phyloP scores from a whole-genome alignment of 1,140 invertebrate genomes.

The Sycobia sp. region DNA sequence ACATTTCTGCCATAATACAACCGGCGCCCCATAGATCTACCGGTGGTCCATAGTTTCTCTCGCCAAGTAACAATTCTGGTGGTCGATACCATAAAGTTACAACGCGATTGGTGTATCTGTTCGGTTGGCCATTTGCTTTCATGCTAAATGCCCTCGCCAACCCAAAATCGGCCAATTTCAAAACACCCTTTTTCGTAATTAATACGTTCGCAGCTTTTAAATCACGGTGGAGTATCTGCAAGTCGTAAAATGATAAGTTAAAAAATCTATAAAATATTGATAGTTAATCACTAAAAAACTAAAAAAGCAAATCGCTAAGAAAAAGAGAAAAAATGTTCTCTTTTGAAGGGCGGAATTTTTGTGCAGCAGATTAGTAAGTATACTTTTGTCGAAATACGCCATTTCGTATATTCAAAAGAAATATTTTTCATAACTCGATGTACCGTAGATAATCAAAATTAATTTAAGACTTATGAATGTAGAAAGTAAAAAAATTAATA shows the following conservation, averaged over 20 bases:
- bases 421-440: too few relatives aligned
- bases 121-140: constrained; percentile 82
- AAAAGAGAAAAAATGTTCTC: too few relatives aligned
- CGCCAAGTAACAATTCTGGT: too few relatives aligned
- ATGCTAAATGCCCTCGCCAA: constrained; percentile 89
- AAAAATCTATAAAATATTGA: background rate
- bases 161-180: constrained; percentile 92
- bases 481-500: too few relatives aligned
- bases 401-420: too few relatives aligned
- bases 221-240: constrained; percentile 88
- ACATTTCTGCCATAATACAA: constrained; percentile 99
- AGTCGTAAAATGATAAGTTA: background rate
- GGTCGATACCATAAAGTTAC: constrained; percentile 98
- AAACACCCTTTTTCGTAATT: constrained; percentile 92
- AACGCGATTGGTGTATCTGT: constrained; percentile 95
- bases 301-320: background rate
- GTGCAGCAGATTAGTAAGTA: too few relatives aligned
- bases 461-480: too few relatives aligned
- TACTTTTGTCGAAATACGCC: too few relatives aligned
- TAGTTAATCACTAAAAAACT: constrained; percentile 26
- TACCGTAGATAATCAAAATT: too few relatives aligned
- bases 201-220: constrained; percentile 99
- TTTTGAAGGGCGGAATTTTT: too few relatives aligned
- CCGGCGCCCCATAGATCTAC: constrained; percentile 99
- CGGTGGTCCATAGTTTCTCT: constrained; percentile 93